These are phyloP conservation scores for Coranthus polyacanthus DNA, from an alignment of 2,797 vertebrate species.

Conservation along the genomic window DNA sequence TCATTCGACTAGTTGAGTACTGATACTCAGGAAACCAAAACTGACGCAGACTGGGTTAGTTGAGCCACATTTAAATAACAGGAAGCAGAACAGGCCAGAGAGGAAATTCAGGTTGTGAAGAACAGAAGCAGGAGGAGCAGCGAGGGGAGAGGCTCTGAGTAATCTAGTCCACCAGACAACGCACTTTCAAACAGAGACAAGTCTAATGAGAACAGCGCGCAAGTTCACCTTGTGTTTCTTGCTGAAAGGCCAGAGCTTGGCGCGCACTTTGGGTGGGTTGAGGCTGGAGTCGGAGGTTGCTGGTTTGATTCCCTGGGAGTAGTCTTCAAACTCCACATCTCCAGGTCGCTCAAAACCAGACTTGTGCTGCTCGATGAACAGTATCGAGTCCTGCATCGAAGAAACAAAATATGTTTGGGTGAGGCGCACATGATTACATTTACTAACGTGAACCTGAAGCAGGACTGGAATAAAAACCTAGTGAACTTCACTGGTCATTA, in stretches of 20 bases:
- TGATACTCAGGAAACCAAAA: no score
- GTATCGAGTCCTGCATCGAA: slow-evolving; percentile 84
- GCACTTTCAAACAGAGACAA: neutral
- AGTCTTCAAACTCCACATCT: slow-evolving; percentile 92
- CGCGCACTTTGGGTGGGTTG: slow-evolving; percentile 78
- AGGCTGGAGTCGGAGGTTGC: slow-evolving; percentile 85
- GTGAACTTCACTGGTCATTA: no score
- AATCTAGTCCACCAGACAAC: neutral
- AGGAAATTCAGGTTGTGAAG: slow-evolving; percentile 34
- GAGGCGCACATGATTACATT: no score
- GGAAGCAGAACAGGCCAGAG: slow-evolving; percentile 14
- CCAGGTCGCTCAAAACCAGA: slow-evolving; percentile 87
- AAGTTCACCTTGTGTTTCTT: slow-evolving; percentile 88
- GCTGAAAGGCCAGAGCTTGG: slow-evolving; percentile 89
- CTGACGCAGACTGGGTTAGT: neutral
- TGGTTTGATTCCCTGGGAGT: slow-evolving; percentile 86
- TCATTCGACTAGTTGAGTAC: no score
- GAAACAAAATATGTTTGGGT: no score
- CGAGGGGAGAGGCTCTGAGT: neutral
- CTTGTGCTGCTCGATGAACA: slow-evolving; percentile 89
- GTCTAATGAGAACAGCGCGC: neutral
- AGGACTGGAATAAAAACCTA: no score
- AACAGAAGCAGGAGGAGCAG: slow-evolving; percentile 2
- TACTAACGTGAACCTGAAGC: no score
- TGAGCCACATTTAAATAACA: neutral